A percentile compares a stretch with the other conserved stretches of the same genome.
phyloP scores from a whole-genome alignment of 2,797 vertebrate species.

The Parauchenoglanis ngamensis region DNA sequence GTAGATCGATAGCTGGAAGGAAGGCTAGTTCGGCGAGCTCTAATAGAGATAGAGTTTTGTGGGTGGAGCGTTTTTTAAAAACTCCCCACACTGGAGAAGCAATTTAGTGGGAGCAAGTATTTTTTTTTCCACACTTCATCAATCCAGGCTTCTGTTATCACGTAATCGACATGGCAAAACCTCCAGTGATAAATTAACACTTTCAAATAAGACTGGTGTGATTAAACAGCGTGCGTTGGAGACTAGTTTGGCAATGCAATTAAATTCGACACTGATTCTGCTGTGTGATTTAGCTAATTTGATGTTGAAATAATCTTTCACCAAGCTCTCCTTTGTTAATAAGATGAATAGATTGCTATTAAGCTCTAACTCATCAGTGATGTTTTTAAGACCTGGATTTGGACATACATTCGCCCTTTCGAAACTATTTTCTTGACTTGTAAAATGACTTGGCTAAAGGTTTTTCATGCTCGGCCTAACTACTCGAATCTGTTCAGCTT shows the following conservation, averaged over 20 bases:
- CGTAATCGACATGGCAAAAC: background rate
- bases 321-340: background rate
- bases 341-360: background rate
- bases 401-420: background rate
- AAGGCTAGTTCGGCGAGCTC: background rate
- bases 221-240: background rate
- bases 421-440: background rate
- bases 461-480: background rate
- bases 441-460: background rate
- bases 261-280: slow-evolving; percentile 1
- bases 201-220: slow-evolving; percentile 3
- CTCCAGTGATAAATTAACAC: slow-evolving; percentile 10
- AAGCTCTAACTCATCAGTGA: background rate
- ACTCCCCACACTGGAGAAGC: background rate
- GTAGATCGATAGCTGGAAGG: background rate
- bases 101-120: background rate
- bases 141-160: background rate
- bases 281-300: slow-evolving; percentile 11
- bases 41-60: slow-evolving; percentile 1
- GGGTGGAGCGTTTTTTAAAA: background rate
- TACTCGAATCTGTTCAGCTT: background rate
- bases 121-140: slow-evolving; percentile 9
- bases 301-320: slow-evolving; percentile 12
- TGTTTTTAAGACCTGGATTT: background rate
- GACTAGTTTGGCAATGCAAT: slow-evolving; percentile 19